Evolutionary conservation across 1,140 invertebrate species (phyloP), one percentile per base, ranked within the genome.

Genomic region (Macrosteles quadrilineatus): DNA sequence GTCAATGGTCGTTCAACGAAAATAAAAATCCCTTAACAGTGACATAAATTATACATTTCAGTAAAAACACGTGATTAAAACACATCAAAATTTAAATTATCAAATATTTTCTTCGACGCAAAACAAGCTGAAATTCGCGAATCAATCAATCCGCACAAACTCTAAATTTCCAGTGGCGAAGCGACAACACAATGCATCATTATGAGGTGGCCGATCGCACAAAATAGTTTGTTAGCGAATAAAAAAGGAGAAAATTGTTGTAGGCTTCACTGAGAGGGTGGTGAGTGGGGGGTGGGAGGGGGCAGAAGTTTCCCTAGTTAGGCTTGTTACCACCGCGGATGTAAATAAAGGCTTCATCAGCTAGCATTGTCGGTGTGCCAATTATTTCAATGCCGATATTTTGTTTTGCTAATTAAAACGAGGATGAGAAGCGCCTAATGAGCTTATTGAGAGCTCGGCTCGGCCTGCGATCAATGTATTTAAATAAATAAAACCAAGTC

Each of bases 361-460:
- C 55, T 25, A n/a, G 23, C 55, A 59, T 59, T 59, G 55, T 59
- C 55, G 55, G 55, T 4, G 25, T 27, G 55, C 55, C 55, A 59
- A 59, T 59, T 59, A 59, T 59, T 59, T 59, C 55, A 59, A 59
- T 59, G 55, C 55, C 55, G 55, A 59, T 59, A 59, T 59, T 59
- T 59, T 59, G 55, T 59, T 59, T 59, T 59, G 55, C 55, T 59
- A 59, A 59, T 59, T 59, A 59, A 59, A 59, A 12, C 55, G 4
- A 30, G 55, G 55, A 59, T 59, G 55, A 59, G 55, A 29, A 27
- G 55, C 47, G 21, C 12, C 55, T 59, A 59, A 59, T 59, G 55
- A 59, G 55, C 55, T 59, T 29, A 59, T 59, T 59, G 55, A 59
- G 55, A 29, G 21, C 4, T 27, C 2, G 14, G 21, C 55, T 4